Conservation (phyloP, 2,797 vertebrate genomes). For the Oreochromis grahami region DNA sequence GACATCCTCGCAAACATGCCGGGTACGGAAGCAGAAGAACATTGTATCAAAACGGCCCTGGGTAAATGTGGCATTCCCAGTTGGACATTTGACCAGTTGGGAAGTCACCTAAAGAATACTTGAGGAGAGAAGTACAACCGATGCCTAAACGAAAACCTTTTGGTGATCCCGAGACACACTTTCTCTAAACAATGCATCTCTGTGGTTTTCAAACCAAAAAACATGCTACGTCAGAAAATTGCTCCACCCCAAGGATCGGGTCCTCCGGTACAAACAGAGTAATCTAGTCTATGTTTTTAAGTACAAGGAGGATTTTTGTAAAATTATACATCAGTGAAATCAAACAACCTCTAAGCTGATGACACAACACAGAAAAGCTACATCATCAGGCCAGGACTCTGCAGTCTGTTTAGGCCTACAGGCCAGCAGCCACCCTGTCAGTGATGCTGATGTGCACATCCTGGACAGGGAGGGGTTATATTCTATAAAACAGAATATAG, state of each 20-base stretch:
- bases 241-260: accelerated
- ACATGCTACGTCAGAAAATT: not conserved
- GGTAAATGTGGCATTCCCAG: not conserved
- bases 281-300: not conserved
- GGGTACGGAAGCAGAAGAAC: not conserved
- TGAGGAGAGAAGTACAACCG: not conserved
- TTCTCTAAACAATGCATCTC: not conserved
- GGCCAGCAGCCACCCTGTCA: not conserved
- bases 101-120: not conserved
- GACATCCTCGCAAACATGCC: not conserved
- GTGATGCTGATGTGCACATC: not conserved
- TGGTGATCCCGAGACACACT: not conserved
- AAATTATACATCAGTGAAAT: not conserved
- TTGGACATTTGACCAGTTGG: not conserved
- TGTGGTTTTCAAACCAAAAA: not conserved
- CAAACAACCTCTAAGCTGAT: not conserved
- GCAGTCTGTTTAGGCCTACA: not conserved
- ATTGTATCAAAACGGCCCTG: not conserved
- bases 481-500: not conserved
- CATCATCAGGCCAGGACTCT: not conserved
- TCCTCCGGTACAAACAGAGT: no score
- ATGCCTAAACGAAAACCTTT: not conserved
- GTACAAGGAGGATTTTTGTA: not conserved
- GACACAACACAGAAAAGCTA: not conserved
- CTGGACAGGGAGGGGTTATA: not conserved